Evolutionary conservation across 2,113 vertebrate species (phyloP).

Genomic region (Myanophis thanlyinensis): DNA sequence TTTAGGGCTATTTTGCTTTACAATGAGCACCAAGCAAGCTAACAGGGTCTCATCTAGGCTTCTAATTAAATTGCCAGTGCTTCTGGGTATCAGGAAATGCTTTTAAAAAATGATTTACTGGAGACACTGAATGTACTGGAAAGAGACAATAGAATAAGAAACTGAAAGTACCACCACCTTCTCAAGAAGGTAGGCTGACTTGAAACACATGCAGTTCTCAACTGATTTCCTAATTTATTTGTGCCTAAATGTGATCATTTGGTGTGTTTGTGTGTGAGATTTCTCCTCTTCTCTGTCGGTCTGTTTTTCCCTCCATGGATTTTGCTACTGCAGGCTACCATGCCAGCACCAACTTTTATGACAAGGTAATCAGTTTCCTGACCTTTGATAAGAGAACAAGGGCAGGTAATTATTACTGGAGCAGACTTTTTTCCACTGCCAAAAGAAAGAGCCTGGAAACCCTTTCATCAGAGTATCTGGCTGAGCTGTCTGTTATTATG

Average conservation of each 20-base stretch:
- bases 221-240: not conserved
- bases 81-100: not conserved
- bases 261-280: not conserved
- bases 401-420: not conserved
- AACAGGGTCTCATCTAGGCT: not conserved
- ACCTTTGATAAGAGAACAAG: not conserved
- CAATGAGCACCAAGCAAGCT: slow-evolving; percentile 9
- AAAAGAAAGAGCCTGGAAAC: not conserved
- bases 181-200: not conserved
- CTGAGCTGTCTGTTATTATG: not conserved
- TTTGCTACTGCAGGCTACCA: not conserved
- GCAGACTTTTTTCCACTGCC: not conserved
- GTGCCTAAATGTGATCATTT: slow-evolving; percentile 13
- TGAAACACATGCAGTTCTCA: slow-evolving; percentile 9
- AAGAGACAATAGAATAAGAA: not conserved
- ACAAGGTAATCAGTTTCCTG: slow-evolving; percentile 21
- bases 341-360: not conserved
- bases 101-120: not conserved
- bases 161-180: not conserved
- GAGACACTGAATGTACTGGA: not conserved
- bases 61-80: slow-evolving; percentile 18
- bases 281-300: slow-evolving; percentile 3
- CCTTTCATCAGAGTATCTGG: slow-evolving; percentile 8
- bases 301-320: not conserved
- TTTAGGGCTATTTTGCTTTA: slow-evolving; percentile 47